Base-by-base conservation (phyloP, 2,797 vertebrate genomes). In the Hylomyscus alleni region DNA sequence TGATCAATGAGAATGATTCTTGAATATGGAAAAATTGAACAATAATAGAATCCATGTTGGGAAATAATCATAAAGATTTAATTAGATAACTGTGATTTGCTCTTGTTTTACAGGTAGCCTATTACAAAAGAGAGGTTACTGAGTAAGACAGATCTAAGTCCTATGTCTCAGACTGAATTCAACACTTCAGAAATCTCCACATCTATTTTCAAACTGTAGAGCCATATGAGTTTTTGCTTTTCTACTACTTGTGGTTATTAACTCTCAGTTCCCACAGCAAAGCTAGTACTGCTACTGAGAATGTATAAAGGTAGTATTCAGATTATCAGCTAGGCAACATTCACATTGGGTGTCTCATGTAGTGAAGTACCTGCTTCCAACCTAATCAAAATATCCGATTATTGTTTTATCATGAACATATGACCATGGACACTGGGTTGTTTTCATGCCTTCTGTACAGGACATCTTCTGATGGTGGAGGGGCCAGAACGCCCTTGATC, bases 31-130 rank as follows among this genome's bases (percentile, higher is more conserved):
- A 83, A 72, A 76, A 84, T 50, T 26, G 12, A 75, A 73, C 3
- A n/a, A 60, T 72, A 85, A 69, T 31, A 77, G 24, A 95, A 93
- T 47, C 50, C 62, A 24, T n/a, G 24, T 29, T 37, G 65, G 2
- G 10, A 93, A 92, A 62, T 95, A 75, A 62, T 73, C 10, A 65
- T 62, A 50, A 92, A 83, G 3, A 31, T 72, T 91, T 89, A 75
- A 69, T 83, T 60, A 69, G 2, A n/a, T 11, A 11, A 14, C 37
- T 26, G 5, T 77, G 3, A 19, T 54, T 75, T 60, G 37, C 3
- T 77, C 65, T 72, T 40, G 0, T 26, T 91, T 86, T 69, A 1
- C 0, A 85, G 10, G 78, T 14, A 34, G 58, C n/a, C 14, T 37
- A 67, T n/a, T 80, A 26, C 2, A 89, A 40, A 3, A 31, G 52